Base-by-base conservation (phyloP, 1,140 invertebrate species). In the Plectrocnemia conspersa region DNA sequence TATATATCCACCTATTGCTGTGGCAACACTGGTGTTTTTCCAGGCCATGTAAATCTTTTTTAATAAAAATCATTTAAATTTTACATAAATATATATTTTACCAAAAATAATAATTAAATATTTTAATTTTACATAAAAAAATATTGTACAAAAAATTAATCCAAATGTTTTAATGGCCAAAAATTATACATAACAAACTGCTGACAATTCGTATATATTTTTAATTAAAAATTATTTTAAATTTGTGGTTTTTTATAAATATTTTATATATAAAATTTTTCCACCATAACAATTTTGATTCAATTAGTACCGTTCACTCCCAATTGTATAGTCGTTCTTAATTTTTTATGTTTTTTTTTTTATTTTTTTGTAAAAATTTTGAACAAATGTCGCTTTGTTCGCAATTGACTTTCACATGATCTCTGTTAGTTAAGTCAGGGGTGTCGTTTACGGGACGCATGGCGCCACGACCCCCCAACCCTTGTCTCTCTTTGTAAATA, bases 391-490 rank as follows among this genome's bases (percentile, higher is more conserved):
- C 13, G 11, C 32, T 23, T 52, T 42, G 44, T 53, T 24, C 50
- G 52, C 27, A n/a, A 60, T 54, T 57, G 59, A n/a, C 57, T 61
- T 61, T 61, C 59, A 54, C 44, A 57, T 61, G 59, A 61, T 61
- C 59, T 61, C 59, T 52, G 16, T 27, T 61, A 61, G 59, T 41
- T 57, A 54, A 53, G 54, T 49, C 29, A 44, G 22, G 25, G 25
- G 38, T 23, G 47, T 24, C 42, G 29, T 49, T 35, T 49, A 38
- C 25, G 16, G 25, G 49, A 25, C 35, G 58, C 49, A 45, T 48
- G 45, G 48, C 52, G 52, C 53, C 58, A 22, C 56, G 41, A 24
- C 35, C 16, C 46, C n/a, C 32, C 33, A 22, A 11, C 11, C 40
- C 16, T 41, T 19, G n/a, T 29, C 24, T 49, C 22, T n/a, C n/a